Evolutionary conservation across 2,888 invertebrate genomes (phyloP).

Genomic region (Gastracanthus pulcherrimus): DNA sequence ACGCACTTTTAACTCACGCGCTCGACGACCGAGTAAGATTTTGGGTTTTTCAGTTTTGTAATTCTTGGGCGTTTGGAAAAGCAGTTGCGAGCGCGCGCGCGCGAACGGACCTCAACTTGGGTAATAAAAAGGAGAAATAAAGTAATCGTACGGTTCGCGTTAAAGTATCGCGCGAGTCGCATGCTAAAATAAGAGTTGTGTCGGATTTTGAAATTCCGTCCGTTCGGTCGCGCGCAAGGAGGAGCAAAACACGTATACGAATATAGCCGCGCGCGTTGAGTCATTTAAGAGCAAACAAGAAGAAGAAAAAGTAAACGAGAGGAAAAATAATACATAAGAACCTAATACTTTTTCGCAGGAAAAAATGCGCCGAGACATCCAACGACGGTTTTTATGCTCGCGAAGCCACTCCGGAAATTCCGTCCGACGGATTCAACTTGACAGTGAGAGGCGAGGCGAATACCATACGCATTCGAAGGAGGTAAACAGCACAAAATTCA

Average conservation of each 20-base stretch:
- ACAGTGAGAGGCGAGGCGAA: slow-evolving; percentile 20
- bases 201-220: slow-evolving; percentile 18
- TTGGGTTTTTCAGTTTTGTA: background rate
- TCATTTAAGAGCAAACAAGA: background rate
- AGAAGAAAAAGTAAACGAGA: background rate
- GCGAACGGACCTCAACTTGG: background rate
- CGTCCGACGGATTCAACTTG: slow-evolving; percentile 34
- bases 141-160: background rate
- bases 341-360: slow-evolving; percentile 37
- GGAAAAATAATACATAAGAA: background rate
- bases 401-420: slow-evolving; percentile 27
- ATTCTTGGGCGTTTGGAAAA: background rate
- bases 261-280: background rate
- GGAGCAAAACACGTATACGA: background rate
- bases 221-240: background rate
- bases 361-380: slow-evolving; percentile 32
- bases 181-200: background rate
- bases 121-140: background rate
- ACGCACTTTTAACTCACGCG: no score
- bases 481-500: slow-evolving; percentile 21
- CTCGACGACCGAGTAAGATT: no score
- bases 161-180: background rate
- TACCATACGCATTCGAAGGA: slow-evolving; percentile 31
- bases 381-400: slow-evolving; percentile 33
- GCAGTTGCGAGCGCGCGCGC: background rate